Percentiles rank a stretch among this genome's conserved stretches.
Evolutionary conservation across 2,113 vertebrate genomes (phyloP).

Genomic region (Callipepla squamata): DNA sequence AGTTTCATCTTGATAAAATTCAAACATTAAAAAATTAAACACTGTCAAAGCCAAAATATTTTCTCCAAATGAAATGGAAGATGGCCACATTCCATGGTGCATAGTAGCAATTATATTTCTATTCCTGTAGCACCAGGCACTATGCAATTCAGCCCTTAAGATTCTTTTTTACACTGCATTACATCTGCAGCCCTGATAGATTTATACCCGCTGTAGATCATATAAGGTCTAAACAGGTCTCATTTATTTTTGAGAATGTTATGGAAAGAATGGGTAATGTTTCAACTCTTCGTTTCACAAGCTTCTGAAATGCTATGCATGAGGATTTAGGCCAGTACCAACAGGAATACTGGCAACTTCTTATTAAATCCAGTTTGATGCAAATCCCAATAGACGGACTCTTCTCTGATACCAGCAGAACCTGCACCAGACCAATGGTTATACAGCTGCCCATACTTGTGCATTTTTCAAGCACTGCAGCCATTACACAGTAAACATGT

Average conservation of each 20-base stretch:
- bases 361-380: not conserved
- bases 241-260: not conserved
- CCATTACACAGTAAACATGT: not conserved
- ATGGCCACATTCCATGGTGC: not conserved
- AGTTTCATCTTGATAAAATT: not conserved
- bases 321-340: not conserved
- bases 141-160: not conserved
- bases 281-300: not conserved
- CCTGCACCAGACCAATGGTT: not conserved
- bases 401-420: not conserved
- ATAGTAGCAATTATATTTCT: not conserved
- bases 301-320: not conserved
- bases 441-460: not conserved
- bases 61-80: not conserved
- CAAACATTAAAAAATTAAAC: not conserved
- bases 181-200: not conserved
- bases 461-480: not conserved
- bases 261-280: not conserved
- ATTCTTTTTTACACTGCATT: not conserved
- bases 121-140: not conserved
- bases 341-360: not conserved
- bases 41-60: not conserved
- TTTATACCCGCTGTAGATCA: not conserved
- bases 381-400: not conserved
- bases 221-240: not conserved